Percentiles rank a stretch among this genome's conserved stretches.
Evolutionary conservation across 2,113 vertebrate genomes (phyloP).

Genomic region (Stigmatopora nigra): DNA sequence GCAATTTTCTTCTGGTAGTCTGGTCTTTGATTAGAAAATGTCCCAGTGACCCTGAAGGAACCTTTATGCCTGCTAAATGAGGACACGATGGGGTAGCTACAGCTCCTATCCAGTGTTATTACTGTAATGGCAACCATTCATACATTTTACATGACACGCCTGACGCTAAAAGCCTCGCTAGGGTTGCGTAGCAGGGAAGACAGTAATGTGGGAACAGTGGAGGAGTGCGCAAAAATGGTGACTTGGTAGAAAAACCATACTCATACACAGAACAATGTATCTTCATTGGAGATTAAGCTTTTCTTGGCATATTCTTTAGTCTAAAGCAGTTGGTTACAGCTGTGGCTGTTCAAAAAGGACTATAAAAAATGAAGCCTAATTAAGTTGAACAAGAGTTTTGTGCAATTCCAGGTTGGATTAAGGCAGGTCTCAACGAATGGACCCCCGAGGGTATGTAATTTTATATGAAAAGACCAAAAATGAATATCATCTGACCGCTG

Average conservation of each 20-base stretch:
- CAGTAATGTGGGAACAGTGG: not conserved
- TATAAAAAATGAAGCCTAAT: too few species aligned
- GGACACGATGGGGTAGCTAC: not conserved
- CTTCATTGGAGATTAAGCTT: too few species aligned
- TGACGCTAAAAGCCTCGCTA: conserved; percentile 2
- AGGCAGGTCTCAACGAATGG: not conserved
- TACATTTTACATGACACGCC: conserved; percentile 20
- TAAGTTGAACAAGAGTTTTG: not conserved
- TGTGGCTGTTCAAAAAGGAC: too few species aligned
- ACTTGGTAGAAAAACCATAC: not conserved
- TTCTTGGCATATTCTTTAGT: too few species aligned
- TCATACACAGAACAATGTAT: not conserved
- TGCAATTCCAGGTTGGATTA: not conserved
- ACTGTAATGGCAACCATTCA: conserved; percentile 12
- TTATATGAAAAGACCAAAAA: not conserved
- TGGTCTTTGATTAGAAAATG: not conserved
- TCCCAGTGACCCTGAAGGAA: not conserved
- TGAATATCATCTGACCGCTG: not conserved
- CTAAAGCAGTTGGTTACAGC: too few species aligned
- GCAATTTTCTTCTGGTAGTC: not conserved
- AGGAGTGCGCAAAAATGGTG: not conserved
- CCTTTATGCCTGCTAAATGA: not conserved
- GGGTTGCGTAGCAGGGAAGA: not conserved
- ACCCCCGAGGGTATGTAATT: not conserved
- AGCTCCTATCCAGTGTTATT: conserved; percentile 4